phyloP scores from a whole-genome alignment of 1,140 invertebrate genomes.

The Diabrotica undecimpunctata region DNA sequence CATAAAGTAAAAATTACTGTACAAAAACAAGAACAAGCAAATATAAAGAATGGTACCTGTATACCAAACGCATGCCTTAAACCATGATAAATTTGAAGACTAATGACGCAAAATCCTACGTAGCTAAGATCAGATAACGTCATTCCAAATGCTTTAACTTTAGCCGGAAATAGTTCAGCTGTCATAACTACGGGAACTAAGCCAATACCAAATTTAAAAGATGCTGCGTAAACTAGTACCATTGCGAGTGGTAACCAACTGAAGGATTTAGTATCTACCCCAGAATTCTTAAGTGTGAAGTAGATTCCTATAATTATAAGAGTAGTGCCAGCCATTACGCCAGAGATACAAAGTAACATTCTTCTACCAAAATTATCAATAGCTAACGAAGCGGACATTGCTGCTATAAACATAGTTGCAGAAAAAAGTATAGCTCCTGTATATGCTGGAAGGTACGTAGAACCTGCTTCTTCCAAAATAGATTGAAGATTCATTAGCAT shows the following conservation, averaged over 20 bases:
- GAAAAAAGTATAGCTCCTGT: constrained; percentile 47
- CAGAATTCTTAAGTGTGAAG: constrained; percentile 31
- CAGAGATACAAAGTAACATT: constrained; percentile 43
- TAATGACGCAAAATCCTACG: constrained; percentile 53
- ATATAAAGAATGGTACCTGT: constrained; percentile 63
- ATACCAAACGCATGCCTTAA: constrained; percentile 49
- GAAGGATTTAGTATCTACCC: constrained; percentile 7
- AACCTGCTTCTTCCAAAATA: constrained; percentile 48
- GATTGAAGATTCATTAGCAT: constrained; percentile 55
- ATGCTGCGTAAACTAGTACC: constrained; percentile 25
- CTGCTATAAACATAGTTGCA: constrained; percentile 39
- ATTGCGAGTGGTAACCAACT: constrained; percentile 27
- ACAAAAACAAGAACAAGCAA: constrained; percentile 46
- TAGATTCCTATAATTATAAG: constrained; percentile 30
- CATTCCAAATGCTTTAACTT: constrained; percentile 51
- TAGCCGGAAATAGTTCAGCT: constrained; percentile 61
- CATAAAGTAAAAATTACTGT: constrained; percentile 56
- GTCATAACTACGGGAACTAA: constrained; percentile 68
- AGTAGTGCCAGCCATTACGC: constrained; percentile 22
- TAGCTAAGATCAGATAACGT: constrained; percentile 32
- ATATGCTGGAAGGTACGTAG: constrained; percentile 31
- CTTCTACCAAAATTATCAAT: constrained; percentile 49
- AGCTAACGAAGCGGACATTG: constrained; percentile 37
- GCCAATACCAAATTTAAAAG: constrained; percentile 31
- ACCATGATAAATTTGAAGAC: constrained; percentile 60